Evolutionary conservation across 2,113 vertebrate species (phyloP).

Genomic region (Pelmatolapia mariae): DNA sequence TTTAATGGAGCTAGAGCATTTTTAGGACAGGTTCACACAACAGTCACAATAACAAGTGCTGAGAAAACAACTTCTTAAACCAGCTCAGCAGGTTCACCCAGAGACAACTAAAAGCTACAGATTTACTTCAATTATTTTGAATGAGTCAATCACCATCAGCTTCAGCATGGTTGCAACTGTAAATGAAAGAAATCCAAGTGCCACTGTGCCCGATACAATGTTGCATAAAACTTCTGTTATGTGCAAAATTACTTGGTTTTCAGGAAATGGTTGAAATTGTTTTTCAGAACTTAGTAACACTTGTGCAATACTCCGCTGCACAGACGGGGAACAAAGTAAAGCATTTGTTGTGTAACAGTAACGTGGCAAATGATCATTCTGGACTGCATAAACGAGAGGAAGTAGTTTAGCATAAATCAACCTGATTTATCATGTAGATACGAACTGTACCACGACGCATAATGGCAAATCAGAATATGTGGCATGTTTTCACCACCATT

Average conservation of each 20-base stretch:
- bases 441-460: not conserved
- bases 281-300: not conserved
- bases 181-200: not conserved
- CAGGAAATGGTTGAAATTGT: not conserved
- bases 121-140: not conserved
- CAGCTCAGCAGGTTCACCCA: not conserved
- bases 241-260: not conserved
- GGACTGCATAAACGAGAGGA: not conserved
- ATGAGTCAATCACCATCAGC: not conserved
- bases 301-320: not conserved
- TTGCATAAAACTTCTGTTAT: not conserved
- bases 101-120: not conserved
- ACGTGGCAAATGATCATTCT: not conserved
- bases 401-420: not conserved
- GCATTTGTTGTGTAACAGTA: not conserved
- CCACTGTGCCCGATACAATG: not conserved
- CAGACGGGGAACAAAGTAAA: not conserved
- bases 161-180: not conserved
- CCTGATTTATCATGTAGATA: not conserved
- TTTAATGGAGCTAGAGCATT: not conserved
- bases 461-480: not conserved
- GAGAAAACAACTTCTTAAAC: not conserved
- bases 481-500: not conserved
- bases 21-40: not conserved
- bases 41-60: not conserved